phyloP scores from a whole-genome alignment of 1,140 invertebrate species.

The Platyura marginata region DNA sequence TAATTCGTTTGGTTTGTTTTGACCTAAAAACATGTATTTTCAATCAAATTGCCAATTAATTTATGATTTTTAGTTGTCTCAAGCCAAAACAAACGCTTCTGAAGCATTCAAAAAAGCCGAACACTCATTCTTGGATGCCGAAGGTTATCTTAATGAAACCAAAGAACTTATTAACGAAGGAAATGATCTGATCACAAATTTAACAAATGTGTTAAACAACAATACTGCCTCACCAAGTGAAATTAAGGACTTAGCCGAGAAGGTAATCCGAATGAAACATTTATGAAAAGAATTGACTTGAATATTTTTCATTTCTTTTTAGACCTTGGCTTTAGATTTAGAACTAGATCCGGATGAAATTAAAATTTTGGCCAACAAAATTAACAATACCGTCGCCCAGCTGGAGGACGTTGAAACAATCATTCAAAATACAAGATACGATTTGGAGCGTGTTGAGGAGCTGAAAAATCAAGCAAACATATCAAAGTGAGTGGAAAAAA shows the following conservation, averaged over 20 bases:
- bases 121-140: constrained; percentile 27
- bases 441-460: constrained; percentile 49
- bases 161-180: constrained; percentile 31
- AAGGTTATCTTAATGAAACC: constrained; percentile 27
- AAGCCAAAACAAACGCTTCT: constrained; percentile 33
- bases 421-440: constrained; percentile 61
- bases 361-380: constrained; percentile 56
- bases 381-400: constrained; percentile 67
- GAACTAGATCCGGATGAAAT: constrained; percentile 72
- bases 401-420: constrained; percentile 82
- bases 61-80: constrained; percentile 21
- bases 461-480: constrained; percentile 58
- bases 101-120: constrained; percentile 29
- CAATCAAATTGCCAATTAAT: no score
- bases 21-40: no score
- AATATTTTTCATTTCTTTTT: background rate
- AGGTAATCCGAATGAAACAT: constrained; percentile 35
- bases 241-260: constrained; percentile 55
- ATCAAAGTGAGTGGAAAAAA: constrained; percentile 41
- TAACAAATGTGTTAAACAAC: constrained; percentile 56
- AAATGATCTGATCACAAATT: constrained; percentile 37
- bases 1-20: constrained; percentile 23
- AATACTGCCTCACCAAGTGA: constrained; percentile 62
- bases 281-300: constrained; percentile 11
- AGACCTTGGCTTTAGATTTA: constrained; percentile 28